phyloP scores from a whole-genome alignment of 2,888 invertebrate genomes.

The Pedicia rivosa region DNA sequence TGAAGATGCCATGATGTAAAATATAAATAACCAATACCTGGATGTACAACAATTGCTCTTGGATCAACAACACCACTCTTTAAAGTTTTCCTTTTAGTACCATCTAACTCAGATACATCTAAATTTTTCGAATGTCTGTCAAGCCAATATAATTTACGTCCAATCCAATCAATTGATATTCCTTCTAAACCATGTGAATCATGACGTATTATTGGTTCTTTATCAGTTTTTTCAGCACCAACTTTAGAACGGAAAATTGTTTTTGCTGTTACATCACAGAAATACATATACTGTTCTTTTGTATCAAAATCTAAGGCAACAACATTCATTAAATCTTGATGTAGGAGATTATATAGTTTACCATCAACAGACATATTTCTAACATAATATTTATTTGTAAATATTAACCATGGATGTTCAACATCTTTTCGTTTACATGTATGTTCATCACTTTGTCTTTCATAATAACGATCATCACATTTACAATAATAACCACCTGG shows the following conservation, averaged over 20 bases:
- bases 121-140: conserved; percentile 90
- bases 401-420: conserved; percentile 71
- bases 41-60: conserved; percentile 86
- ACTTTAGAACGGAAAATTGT: conserved; percentile 70
- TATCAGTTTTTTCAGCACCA: conserved; percentile 33
- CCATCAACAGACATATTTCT: conserved; percentile 91
- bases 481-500: conserved; percentile 93
- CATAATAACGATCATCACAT: conserved; percentile 84
- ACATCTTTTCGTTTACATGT: conserved; percentile 81
- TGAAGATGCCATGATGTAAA: conserved; percentile 93
- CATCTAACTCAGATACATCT: conserved; percentile 88
- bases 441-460: conserved; percentile 68
- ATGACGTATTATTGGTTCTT: conserved; percentile 75
- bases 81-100: conserved; percentile 77
- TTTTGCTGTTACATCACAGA: conserved; percentile 92
- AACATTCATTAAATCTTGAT: conserved; percentile 91
- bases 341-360: conserved; percentile 64
- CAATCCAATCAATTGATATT: conserved; percentile 93
- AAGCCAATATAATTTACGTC: conserved; percentile 90
- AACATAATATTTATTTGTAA: conserved; percentile 95
- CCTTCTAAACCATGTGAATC: conserved; percentile 96
- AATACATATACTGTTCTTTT: conserved; percentile 71
- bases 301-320: conserved; percentile 92
- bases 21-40: conserved; percentile 83
- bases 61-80: conserved; percentile 84